These are phyloP conservation scores for Drosophila quinaria DNA, from an alignment of 2,888 invertebrate species.

Conservation along the genomic window DNA sequence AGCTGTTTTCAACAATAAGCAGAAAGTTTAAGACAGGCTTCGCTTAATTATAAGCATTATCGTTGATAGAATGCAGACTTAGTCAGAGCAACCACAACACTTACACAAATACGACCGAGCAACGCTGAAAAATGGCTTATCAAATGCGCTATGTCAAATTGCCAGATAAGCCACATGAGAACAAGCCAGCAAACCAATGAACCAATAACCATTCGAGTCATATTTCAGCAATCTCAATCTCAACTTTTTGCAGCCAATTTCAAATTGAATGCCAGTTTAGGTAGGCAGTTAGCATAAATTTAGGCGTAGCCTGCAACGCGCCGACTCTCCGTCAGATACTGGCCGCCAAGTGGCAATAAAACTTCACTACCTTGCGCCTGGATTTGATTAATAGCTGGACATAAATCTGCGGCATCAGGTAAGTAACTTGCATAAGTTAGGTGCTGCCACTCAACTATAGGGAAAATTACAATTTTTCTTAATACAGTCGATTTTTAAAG, in stretches of 20 bases:
- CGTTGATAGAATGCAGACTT: constrained; percentile 16
- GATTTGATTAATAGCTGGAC: constrained; percentile 70
- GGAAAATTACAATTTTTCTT: background rate
- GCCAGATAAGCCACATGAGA: constrained; percentile 18
- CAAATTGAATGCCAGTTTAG: constrained; percentile 70
- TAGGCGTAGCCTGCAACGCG: constrained; percentile 17
- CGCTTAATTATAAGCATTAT: constrained; percentile 6
- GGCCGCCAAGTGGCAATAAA: constrained; percentile 61
- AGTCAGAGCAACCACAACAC: background rate
- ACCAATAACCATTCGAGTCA: constrained; percentile 27
- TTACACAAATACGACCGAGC: constrained; percentile 4
- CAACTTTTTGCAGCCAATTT: constrained; percentile 75
- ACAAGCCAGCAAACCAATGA: background rate
- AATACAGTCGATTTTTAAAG: background rate
- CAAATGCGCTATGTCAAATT: constrained; percentile 35
- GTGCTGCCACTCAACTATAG: constrained; percentile 1
- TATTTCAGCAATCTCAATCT: constrained; percentile 70
- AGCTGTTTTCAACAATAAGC: background rate
- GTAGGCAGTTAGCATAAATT: constrained; percentile 68
- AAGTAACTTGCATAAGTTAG: constrained; percentile 74
- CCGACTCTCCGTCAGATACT: background rate
- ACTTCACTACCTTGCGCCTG: constrained; percentile 36
- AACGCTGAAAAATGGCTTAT: constrained; percentile 41
- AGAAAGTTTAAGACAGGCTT: constrained; percentile 12
- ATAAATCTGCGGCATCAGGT: constrained; percentile 71